Base-by-base conservation (phyloP, 2,113 vertebrate species). In the Proterorhinus semilunaris region DNA sequence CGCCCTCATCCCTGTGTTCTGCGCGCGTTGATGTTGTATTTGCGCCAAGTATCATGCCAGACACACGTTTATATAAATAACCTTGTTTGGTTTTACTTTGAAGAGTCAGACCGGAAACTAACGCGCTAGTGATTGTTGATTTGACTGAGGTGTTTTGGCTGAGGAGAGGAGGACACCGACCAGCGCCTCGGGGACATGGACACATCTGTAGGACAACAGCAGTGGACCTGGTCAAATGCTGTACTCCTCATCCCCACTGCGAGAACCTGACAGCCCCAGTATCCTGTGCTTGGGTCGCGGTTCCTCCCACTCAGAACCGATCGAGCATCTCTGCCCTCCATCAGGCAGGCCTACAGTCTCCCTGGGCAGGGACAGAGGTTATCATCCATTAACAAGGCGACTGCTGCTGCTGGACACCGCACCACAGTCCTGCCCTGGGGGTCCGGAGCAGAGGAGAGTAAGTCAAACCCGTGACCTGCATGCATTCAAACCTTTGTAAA, bases 41-140 rank as follows among this genome's bases (percentile, higher is more conserved):
- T n/a, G n/a, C n/a, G n/a, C 21, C 21, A 21, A 21, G 21, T 36
- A 36, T 36, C 27, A 36, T 36, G 27, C 27, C 27, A 36, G 27
- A 36, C 46, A 47, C 46, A 10, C 10, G 46, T 47, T 16, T 8
- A 21, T 21, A 21, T 21, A 11, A 6, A 2, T 8, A 2, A 6
- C 27, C 27, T 10, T 53, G 7, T 6, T 8, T 1, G 44, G 16
- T 75, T 84, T 89, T 89, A 89, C 82, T 86, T 65, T 87, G 83
- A 82, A 89, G 65, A 76, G 10, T 9, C 0, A 0, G 1, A 0
- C 21, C 69, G 15, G 82, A 73, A 69, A 47, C 57, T 0, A 0
- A 6, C 0, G 44, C n/a, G 0, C 12, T 48, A 4, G 47, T 9
- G 44, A 0, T 46, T 10, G n/a, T n/a, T 7, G 7, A 6, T 1